Base-by-base conservation (phyloP, 2,113 vertebrate genomes). In the Anarrhichthys ocellatus region DNA sequence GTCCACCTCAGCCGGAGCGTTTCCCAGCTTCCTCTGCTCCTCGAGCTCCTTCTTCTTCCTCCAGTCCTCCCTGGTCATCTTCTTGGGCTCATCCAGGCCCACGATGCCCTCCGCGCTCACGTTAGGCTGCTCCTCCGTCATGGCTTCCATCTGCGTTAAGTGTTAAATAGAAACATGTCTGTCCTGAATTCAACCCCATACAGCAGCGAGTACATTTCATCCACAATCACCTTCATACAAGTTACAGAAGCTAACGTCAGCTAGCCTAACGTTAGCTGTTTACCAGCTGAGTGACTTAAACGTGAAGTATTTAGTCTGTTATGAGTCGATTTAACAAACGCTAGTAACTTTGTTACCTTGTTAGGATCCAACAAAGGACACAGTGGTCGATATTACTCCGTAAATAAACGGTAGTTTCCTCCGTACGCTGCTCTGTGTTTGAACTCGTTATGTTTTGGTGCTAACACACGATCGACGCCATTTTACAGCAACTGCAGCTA, bases 11-110 rank as follows among this genome's bases (percentile, higher is more conserved):
- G 98, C 98, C 17, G 98, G 98, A 9, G 97, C 98, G 86, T 99
- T 99, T 82, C 98, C 98, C 44, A 99, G 87, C 76, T 99, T 99
- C 56, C 97, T 95, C 88, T 99, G 98, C 73, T 99, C 98, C 93
- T 99, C 98, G 48, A 99, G 85, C 64, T 99, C 98, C 72, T 99
- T 99, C 91, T 99, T 99, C 90, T 99, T 99, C 83, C 98, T 97
- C 98, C 98, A 99, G 76, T 99, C 98, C 86, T 99, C 97, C 76
- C 98, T 92, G 0, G 97, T 99, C 97, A 99, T 99, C 87, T 99
- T 99, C 87, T 99, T 99, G 42, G 98, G 98, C 27, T 99, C 98
- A 85, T 99, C 97, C 81, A 99, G 92, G 74, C 95, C 96, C 81
- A 97, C 93, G 10, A 97, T 95, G 29, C 93, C 97, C 20, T 97